A percentile compares a stretch with the other conserved stretches of the same genome.
Evolutionary conservation across 1,140 invertebrate genomes (phyloP).

Genomic region (Argopecten irradians): DNA sequence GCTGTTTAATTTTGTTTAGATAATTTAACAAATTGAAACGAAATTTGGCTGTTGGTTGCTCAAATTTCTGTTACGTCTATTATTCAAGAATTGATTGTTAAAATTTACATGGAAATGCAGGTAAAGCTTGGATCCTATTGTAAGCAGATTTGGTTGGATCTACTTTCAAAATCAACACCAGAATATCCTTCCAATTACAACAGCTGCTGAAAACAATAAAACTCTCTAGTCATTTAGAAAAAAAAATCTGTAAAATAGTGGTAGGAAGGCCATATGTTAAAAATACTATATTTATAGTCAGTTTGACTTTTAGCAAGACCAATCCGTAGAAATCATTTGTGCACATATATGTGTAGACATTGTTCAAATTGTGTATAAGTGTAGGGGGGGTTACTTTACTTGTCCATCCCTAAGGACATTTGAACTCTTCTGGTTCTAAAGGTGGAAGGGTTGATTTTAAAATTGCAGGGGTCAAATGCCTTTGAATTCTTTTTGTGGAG

Average conservation of each 20-base stretch:
- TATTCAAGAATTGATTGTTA: background rate
- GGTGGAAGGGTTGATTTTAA: no score
- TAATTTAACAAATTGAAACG: background rate
- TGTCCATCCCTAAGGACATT: no score
- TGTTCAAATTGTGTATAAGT: background rate
- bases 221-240: background rate
- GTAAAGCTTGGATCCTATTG: background rate
- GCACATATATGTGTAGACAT: background rate
- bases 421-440: no score
- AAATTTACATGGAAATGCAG: background rate
- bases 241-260: background rate
- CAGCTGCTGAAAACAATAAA: conserved; percentile 10
- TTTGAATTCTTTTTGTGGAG: no score
- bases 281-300: background rate
- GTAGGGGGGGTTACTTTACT: no score
- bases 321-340: background rate
- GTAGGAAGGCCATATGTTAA: background rate
- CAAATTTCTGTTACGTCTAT: background rate
- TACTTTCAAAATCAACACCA: background rate
- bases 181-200: background rate
- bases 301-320: background rate
- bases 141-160: background rate
- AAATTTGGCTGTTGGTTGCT: background rate
- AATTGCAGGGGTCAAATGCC: no score
- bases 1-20: background rate